phyloP scores from a whole-genome alignment of 1,140 invertebrate species.

The Lucilia cuprina region DNA sequence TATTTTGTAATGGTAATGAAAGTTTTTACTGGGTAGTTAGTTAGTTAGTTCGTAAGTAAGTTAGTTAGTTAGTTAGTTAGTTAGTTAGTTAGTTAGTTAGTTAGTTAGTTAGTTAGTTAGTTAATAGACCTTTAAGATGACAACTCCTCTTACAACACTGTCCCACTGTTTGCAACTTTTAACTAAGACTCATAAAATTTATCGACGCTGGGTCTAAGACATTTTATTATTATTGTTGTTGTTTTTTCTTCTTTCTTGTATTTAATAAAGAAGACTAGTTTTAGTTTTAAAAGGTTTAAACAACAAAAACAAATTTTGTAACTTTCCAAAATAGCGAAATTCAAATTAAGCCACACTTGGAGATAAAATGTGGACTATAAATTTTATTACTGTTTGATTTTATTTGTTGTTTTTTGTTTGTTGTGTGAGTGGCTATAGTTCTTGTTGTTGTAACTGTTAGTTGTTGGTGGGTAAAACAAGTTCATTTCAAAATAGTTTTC shows the following conservation, averaged over 20 bases:
- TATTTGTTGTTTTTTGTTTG: background rate
- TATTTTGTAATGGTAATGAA: too few species aligned
- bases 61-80: too few species aligned
- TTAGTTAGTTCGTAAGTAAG: too few species aligned
- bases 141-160: too few species aligned
- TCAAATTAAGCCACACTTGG: background rate
- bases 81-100: too few species aligned
- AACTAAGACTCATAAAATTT: background rate
- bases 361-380: constrained; percentile 16
- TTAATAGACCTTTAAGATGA: too few species aligned
- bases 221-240: background rate
- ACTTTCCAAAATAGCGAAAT: constrained; percentile 34
- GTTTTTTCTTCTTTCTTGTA: background rate
- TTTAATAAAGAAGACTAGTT: constrained; percentile 4
- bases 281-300: background rate
- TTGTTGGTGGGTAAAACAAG: constrained; percentile 28
- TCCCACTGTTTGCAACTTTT: too few species aligned
- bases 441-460: background rate
- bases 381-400: background rate
- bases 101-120: too few species aligned
- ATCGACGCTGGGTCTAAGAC: background rate
- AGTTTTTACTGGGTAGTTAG: too few species aligned
- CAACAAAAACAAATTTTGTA: background rate
- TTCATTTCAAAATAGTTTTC: background rate
- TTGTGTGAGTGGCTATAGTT: background rate